Percentiles rank a stretch among this genome's conserved stretches.
Evolutionary conservation across 2,888 invertebrate genomes (phyloP).

Genomic region (Drosophila fungiperda): DNA sequence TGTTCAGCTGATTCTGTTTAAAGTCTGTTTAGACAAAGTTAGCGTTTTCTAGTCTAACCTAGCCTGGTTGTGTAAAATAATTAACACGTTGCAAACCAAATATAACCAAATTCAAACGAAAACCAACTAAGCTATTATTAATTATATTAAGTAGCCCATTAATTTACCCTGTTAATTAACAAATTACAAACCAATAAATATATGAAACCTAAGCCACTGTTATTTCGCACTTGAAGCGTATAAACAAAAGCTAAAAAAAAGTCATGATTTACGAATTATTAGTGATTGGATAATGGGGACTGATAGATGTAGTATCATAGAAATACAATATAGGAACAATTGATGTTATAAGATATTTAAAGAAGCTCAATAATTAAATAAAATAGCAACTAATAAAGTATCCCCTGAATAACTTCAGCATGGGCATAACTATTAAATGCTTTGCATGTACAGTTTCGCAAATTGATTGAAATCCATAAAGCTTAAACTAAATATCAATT

Average conservation of each 20-base stretch:
- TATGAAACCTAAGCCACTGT: background rate
- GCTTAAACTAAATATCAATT: slow-evolving; percentile 38
- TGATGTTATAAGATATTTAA: background rate
- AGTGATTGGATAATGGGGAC: background rate
- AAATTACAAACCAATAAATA: background rate
- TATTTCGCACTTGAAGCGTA: background rate
- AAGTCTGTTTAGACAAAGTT: background rate
- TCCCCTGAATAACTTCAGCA: background rate
- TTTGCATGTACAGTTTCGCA: slow-evolving; percentile 5
- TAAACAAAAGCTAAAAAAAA: background rate
- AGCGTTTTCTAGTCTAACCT: background rate
- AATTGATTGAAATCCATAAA: slow-evolving; percentile 28
- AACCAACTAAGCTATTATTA: too few relatives aligned
- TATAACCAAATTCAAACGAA: too few relatives aligned
- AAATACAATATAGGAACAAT: background rate
- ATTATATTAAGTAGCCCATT: too few relatives aligned
- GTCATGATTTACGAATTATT: background rate
- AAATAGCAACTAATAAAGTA: background rate
- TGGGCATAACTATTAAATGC: background rate
- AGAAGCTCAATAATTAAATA: background rate
- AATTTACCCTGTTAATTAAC: background rate
- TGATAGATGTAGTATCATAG: background rate
- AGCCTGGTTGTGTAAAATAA: background rate
- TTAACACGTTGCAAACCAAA: too few relatives aligned
- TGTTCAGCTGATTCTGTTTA: background rate